A percentile compares a stretch with the other conserved stretches of the same genome.
Conservation (phyloP, 2,113 vertebrate genomes). For the Bos javanicus region DNA sequence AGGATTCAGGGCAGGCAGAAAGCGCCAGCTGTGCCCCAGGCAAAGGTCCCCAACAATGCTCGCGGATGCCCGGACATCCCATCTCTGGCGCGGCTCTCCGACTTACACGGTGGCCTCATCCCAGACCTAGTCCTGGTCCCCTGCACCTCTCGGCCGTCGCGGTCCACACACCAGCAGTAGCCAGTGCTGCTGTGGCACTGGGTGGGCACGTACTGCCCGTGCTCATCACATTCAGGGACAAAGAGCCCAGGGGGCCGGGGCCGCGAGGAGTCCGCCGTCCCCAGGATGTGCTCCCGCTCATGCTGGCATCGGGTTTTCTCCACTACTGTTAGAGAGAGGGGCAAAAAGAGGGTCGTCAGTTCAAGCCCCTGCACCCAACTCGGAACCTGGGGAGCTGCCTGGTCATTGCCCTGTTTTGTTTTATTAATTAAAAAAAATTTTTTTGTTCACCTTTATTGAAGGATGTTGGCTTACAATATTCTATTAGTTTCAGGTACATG, state of each 20-base stretch:
- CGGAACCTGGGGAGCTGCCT: background rate
- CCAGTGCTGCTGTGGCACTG: slow-evolving; percentile 89
- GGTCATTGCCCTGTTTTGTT: background rate
- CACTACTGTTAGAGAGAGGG: slow-evolving; percentile 71
- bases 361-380: fast-evolving
- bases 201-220: slow-evolving; percentile 86
- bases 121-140: slow-evolving; percentile 85
- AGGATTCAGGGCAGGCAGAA: background rate
- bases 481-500: background rate
- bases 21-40: fast-evolving
- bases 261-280: slow-evolving; percentile 53
- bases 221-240: slow-evolving; percentile 88
- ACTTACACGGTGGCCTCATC: slow-evolving; percentile 90
- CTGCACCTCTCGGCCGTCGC: slow-evolving; percentile 87
- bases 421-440: background rate
- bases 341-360: background rate
- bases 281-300: slow-evolving; percentile 83
- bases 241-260: slow-evolving; percentile 78
- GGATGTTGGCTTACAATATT: background rate
- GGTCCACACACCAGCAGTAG: slow-evolving; percentile 95
- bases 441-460: background rate
- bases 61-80: fast-evolving
- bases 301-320: slow-evolving; percentile 88
- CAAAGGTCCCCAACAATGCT: background rate
- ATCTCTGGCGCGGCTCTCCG: background rate